Conservation (phyloP, 30 jellyfish, hydroid and myxozoan species). For the Hydractinia echinata region DNA sequence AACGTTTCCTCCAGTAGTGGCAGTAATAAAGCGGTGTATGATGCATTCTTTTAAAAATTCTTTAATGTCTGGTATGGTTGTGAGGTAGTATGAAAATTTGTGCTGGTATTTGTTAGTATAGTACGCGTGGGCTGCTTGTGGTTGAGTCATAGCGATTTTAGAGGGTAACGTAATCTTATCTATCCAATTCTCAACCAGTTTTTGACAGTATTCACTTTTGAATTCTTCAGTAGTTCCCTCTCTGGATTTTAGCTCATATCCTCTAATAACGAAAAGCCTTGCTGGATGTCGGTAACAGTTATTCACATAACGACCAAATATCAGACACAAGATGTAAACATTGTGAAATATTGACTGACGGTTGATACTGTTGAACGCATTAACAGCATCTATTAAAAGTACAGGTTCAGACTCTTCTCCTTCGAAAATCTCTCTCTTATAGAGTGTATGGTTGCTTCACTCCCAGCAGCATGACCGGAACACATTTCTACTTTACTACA, state of each 20-base stretch:
- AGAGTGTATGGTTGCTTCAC: too few relatives aligned
- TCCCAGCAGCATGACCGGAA: too few relatives aligned
- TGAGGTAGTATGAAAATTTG: background rate
- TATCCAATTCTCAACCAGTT: background rate
- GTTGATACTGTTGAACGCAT: too few relatives aligned
- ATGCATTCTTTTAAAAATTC: too few relatives aligned
- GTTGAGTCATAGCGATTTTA: constrained; percentile 15
- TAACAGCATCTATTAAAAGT: too few relatives aligned
- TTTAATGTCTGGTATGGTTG: too few relatives aligned
- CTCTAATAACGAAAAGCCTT: constrained; percentile 1
- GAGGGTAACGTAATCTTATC: background rate
- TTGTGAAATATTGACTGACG: too few relatives aligned
- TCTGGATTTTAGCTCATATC: background rate
- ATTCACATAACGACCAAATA: background rate
- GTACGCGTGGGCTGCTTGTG: constrained; percentile 25
- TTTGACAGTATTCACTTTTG: background rate
- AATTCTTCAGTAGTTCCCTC: background rate
- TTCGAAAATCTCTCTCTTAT: too few relatives aligned
- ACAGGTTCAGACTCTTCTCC: too few relatives aligned
- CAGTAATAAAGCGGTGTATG: too few relatives aligned
- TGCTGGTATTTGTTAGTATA: background rate
- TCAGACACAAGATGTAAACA: background rate
- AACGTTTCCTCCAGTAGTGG: too few relatives aligned
- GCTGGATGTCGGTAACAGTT: background rate
- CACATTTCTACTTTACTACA: too few relatives aligned